Conservation (phyloP, 2,113 vertebrate genomes). For the Cyphomyrus discorhynchus region DNA sequence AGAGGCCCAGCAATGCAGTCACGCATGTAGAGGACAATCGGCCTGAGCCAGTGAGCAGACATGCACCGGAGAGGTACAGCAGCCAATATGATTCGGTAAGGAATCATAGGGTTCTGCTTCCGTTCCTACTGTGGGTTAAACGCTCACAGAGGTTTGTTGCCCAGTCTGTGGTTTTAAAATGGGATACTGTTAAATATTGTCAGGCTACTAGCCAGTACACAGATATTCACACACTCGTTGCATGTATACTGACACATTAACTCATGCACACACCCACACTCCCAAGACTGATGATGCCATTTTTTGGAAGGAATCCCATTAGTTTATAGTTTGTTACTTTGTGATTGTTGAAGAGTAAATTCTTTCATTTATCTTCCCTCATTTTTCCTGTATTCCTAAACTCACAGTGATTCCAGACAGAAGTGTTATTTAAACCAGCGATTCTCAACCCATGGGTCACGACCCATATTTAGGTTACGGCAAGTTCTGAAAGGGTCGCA, state of each 20-base stretch:
- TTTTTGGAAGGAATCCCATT: not conserved
- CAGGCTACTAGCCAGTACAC: not conserved
- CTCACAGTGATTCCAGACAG: not conserved
- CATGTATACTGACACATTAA: not conserved
- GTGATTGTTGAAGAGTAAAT: not conserved
- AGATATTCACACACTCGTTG: not conserved
- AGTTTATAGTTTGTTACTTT: not conserved
- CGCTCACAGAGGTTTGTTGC: not conserved
- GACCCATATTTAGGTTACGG: too few relatives aligned
- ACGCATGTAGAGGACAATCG: constrained; percentile 41
- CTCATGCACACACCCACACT: not conserved
- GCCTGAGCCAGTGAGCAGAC: constrained; percentile 49
- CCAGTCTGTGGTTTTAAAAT: not conserved
- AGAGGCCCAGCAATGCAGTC: constrained; percentile 5
- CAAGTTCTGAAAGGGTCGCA: too few relatives aligned
- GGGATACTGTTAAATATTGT: not conserved
- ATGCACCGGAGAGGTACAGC: constrained; percentile 33
- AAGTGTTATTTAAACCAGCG: not conserved
- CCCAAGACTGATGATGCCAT: not conserved
- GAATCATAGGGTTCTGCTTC: not conserved
- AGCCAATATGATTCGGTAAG: constrained; percentile 8
- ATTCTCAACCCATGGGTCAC: too few relatives aligned
- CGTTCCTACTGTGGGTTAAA: not conserved
- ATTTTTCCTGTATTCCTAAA: not conserved
- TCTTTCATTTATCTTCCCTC: not conserved